Evolutionary conservation across 2,113 vertebrate species (phyloP), one percentile per base, ranked within the genome.

Genomic region (Clinocottus analis): DNA sequence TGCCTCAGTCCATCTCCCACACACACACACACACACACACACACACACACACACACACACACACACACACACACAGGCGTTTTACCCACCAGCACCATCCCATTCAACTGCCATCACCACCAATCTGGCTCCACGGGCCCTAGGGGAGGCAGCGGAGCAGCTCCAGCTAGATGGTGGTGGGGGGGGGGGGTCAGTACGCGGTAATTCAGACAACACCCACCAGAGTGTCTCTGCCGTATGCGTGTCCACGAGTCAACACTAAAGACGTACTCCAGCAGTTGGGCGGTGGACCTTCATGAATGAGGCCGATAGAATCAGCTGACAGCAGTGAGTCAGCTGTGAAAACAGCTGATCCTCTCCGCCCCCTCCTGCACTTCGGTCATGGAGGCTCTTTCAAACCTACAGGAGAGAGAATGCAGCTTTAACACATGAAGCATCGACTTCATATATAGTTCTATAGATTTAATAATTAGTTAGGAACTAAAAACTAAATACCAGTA

Each of bases 171-270:
- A 39, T 55, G 66, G 21, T 70, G 31, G 77, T 45, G 60, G 75
- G 85, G 58, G 53, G 45, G 14, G 67, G 77, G 45, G 14, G 67
- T 75, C 21, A 29, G 51, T 25, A 37, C 88, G 67, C 72, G 83
- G 88, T 78, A 85, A 90, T 89, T 92, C 94, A 90, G 92, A 83
- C 85, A 93, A 92, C 91, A 94, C 95, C 89, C 94, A 97, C 95
- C 95, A 93, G 96, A 97, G 88, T 96, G 35, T 7, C 95, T 95
- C n/a, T 0, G 75, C 97, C 97, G 88, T 98, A 98, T 90, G 96
- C n/a, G n/a, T n/a, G n/a, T n/a, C n/a, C n/a, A 51, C 27, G 13
- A 64, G 7, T 23, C 6, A 14, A 17, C 2, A 56, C 12, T n/a
- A 39, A 51, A 62, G 14, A 21, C 13, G 9, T 12, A 25, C 13